Evolutionary conservation across 2,797 vertebrate species (phyloP).

Genomic region (Tamandua tetradactyla): DNA sequence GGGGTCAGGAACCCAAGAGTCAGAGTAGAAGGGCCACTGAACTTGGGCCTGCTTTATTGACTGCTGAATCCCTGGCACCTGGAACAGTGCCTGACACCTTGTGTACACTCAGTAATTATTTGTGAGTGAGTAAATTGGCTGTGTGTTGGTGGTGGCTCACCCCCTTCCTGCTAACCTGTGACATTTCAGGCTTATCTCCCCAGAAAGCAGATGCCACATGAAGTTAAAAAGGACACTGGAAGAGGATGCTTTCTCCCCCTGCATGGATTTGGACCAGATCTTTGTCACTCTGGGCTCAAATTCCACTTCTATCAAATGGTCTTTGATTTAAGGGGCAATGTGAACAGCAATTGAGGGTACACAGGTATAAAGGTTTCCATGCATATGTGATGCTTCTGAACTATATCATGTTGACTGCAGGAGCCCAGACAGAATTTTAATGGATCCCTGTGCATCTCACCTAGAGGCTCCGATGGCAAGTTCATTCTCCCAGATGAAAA

Average conservation of each 20-base stretch:
- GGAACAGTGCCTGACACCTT: neutral
- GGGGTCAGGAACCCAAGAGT: neutral
- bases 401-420: neutral
- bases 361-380: neutral
- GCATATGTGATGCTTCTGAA: neutral
- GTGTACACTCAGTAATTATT: neutral
- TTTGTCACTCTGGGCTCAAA: neutral
- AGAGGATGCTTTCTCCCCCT: neutral
- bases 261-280: neutral
- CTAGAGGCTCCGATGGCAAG: neutral
- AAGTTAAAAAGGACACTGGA: neutral
- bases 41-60: neutral
- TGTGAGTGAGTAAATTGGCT: neutral
- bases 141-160: neutral
- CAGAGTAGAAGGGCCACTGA: fast-evolving
- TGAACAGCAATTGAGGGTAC: neutral
- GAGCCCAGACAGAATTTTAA: neutral
- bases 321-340: neutral
- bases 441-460: neutral
- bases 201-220: neutral
- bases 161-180: neutral
- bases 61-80: neutral
- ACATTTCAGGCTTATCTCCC: neutral
- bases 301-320: neutral
- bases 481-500: neutral